Conservation (phyloP, 2,888 invertebrate species). For the Drosophila infuscata region DNA sequence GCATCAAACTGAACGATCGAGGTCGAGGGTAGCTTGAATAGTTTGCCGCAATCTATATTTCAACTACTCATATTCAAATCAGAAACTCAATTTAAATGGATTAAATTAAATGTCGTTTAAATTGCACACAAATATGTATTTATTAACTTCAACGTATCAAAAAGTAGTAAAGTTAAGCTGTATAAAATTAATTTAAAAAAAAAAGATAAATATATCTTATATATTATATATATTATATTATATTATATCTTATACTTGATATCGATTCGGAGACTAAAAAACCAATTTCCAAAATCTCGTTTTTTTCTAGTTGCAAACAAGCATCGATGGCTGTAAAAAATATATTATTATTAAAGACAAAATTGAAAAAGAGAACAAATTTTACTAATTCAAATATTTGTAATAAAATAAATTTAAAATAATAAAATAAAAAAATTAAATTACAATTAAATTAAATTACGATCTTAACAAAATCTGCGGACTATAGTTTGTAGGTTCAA, state of each 20-base stretch:
- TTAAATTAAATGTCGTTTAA: background rate
- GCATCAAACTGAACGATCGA: conserved; percentile 22
- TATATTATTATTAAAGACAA: background rate
- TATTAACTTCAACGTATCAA: background rate
- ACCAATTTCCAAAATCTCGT: background rate
- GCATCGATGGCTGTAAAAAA: background rate
- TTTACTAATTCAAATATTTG: background rate
- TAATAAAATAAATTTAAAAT: background rate
- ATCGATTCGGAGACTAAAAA: background rate
- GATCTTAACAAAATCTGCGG: no score
- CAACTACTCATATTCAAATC: background rate
- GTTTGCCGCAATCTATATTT: background rate
- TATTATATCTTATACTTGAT: no score
- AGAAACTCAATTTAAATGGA: background rate
- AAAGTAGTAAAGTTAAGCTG: no score
- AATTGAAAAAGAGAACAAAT: background rate
- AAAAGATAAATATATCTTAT: no score
- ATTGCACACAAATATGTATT: background rate
- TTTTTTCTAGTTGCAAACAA: background rate
- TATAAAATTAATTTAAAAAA: background rate
- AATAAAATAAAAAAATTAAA: no score
- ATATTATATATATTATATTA: no score
- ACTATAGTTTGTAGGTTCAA: no score
- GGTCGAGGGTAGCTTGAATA: conserved; percentile 26
- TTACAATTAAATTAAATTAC: no score